Conservation (phyloP, 2,113 vertebrate genomes). For the Sardina pilchardus region DNA sequence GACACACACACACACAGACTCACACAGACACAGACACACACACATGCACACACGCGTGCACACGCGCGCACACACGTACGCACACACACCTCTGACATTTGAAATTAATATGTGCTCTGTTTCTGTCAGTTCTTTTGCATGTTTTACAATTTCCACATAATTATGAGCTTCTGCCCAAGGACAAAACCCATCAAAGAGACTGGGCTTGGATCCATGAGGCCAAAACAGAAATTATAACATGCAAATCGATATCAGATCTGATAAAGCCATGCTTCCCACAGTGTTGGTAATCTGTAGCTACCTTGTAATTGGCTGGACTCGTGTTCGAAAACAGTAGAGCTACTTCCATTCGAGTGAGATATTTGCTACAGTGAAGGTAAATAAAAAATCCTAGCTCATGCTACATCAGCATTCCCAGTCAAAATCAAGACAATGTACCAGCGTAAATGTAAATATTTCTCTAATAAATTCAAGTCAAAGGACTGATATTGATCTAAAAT, state of each 20-base stretch:
- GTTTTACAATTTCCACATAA: conserved; percentile 42
- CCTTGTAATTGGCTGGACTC: neutral
- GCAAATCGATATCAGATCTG: conserved; percentile 31
- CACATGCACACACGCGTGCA: neutral
- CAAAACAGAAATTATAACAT: conserved; percentile 23
- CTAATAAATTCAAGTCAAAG: neutral
- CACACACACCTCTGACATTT: conserved; percentile 12
- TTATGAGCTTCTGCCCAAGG: conserved; percentile 20
- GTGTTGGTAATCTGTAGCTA: neutral
- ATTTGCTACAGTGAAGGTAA: neutral
- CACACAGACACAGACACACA: neutral
- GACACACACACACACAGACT: neutral
- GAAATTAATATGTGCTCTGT: neutral
- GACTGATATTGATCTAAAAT: neutral
- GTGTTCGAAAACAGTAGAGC: neutral
- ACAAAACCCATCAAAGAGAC: conserved; percentile 28
- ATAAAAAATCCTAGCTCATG: neutral
- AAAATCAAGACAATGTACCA: neutral
- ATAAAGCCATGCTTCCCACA: neutral
- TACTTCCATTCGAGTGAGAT: neutral
- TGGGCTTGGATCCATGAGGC: neutral
- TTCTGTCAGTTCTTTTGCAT: conserved; percentile 34
- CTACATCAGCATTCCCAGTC: neutral
- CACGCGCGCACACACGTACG: neutral
- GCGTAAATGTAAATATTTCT: neutral